Percentiles rank a stretch among this genome's conserved stretches.
Conservation (phyloP, 2,113 vertebrate genomes). For the Pimephales promelas region DNA sequence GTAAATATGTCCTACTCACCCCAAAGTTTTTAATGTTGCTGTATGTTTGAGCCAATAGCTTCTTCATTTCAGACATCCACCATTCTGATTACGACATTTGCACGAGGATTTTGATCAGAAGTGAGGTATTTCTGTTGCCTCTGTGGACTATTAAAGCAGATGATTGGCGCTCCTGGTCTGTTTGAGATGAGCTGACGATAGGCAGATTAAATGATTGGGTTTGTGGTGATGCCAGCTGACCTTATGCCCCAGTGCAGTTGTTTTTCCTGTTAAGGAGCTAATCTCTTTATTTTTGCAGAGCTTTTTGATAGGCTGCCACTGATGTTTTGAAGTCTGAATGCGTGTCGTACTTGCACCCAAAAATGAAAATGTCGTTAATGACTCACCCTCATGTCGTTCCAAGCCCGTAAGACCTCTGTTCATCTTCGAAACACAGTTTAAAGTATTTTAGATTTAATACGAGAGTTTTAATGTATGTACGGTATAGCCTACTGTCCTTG, state of each 20-base stretch:
- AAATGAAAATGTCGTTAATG: no score
- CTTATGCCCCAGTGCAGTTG: slow-evolving; percentile 2
- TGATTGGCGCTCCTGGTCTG: background rate
- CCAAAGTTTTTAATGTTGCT: background rate
- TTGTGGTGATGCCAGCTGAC: slow-evolving; percentile 44
- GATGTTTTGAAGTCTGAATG: background rate
- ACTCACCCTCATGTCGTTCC: no score
- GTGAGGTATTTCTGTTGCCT: background rate
- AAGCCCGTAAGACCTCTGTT: no score
- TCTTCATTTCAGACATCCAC: background rate
- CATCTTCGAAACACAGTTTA: no score
- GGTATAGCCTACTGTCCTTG: no score
- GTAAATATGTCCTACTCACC: background rate
- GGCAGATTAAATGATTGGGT: slow-evolving; percentile 26
- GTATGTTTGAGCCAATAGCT: background rate
- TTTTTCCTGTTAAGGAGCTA: background rate
- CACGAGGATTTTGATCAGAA: background rate
- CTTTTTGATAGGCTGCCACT: background rate
- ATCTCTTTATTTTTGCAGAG: background rate
- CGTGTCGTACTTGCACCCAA: background rate
- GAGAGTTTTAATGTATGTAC: no score
- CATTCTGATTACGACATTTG: background rate
- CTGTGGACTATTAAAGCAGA: background rate
- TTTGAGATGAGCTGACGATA: background rate
- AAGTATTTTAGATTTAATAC: no score